Percentiles rank a stretch among this genome's conserved stretches.
phyloP scores from a whole-genome alignment of 2,797 vertebrate genomes.

The Sebastes steindachneri region DNA sequence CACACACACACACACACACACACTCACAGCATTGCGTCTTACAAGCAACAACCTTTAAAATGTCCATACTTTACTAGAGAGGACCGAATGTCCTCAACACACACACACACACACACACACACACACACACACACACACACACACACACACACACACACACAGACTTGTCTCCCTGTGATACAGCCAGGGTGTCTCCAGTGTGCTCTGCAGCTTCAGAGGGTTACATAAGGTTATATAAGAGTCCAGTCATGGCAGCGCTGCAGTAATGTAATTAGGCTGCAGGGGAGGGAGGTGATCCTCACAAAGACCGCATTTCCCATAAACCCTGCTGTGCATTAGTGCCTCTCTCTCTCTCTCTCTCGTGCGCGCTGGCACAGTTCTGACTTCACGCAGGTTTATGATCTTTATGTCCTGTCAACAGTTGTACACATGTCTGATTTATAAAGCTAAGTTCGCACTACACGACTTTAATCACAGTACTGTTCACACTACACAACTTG shows the following conservation, averaged over 20 bases:
- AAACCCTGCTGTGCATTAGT: constrained; percentile 43
- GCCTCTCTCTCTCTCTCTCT: neutral
- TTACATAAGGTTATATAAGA: constrained; percentile 75
- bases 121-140: neutral
- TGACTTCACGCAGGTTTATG: neutral
- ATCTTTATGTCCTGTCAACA: neutral
- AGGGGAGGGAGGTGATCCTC: constrained; percentile 44
- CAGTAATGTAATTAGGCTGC: constrained; percentile 73
- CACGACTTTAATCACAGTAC: too few relatives aligned
- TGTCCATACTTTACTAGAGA: neutral
- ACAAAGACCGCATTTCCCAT: constrained; percentile 58
- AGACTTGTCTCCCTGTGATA: constrained; percentile 19
- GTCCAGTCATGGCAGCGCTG: constrained; percentile 61
- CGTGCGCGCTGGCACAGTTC: neutral
- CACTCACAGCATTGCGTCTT: neutral
- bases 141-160: neutral
- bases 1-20: neutral
- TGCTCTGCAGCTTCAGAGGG: constrained; percentile 34
- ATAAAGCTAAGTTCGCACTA: fast-evolving
- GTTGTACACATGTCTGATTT: neutral
- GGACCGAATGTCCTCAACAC: neutral
- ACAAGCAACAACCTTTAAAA: neutral
- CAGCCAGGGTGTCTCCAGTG: constrained; percentile 35
- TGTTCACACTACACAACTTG: too few relatives aligned
- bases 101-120: neutral